phyloP scores from a whole-genome alignment of 2,888 invertebrate species.

The Endotricha flammealis region DNA sequence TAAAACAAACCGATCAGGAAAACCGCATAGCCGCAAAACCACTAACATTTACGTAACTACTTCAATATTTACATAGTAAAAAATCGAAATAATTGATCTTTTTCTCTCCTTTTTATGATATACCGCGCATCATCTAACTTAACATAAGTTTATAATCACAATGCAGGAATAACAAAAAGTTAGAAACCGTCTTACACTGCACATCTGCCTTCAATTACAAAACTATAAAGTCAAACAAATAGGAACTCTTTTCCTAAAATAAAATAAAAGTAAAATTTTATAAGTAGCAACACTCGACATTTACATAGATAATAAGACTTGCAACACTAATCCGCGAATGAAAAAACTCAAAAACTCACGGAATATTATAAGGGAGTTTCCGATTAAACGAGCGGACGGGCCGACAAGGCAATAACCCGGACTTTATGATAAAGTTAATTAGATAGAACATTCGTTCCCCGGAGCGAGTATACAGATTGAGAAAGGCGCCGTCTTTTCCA shows the following conservation, averaged over 20 bases:
- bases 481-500: slow-evolving; percentile 38
- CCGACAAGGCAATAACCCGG: slow-evolving; percentile 63
- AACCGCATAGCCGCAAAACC: slow-evolving; percentile 3
- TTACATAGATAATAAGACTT: not conserved
- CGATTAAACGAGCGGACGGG: slow-evolving; percentile 49
- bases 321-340: slow-evolving; percentile 19
- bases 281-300: too few species aligned
- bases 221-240: too few species aligned
- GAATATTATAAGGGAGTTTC: slow-evolving; percentile 52
- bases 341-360: slow-evolving; percentile 38
- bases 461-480: slow-evolving; percentile 63
- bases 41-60: slow-evolving; percentile 5
- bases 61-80: too few species aligned
- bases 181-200: too few species aligned
- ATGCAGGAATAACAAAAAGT: too few species aligned
- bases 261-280: too few species aligned
- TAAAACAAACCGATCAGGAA: slow-evolving; percentile 6
- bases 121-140: not conserved
- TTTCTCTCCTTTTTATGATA: not conserved
- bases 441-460: slow-evolving; percentile 71
- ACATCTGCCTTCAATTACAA: too few species aligned
- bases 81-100: too few species aligned
- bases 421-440: slow-evolving; percentile 75
- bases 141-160: too few species aligned
- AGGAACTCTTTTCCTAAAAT: too few species aligned